These are phyloP conservation scores for Globia sparganii DNA, from an alignment of 2,888 invertebrate species.

Conservation along the genomic window DNA sequence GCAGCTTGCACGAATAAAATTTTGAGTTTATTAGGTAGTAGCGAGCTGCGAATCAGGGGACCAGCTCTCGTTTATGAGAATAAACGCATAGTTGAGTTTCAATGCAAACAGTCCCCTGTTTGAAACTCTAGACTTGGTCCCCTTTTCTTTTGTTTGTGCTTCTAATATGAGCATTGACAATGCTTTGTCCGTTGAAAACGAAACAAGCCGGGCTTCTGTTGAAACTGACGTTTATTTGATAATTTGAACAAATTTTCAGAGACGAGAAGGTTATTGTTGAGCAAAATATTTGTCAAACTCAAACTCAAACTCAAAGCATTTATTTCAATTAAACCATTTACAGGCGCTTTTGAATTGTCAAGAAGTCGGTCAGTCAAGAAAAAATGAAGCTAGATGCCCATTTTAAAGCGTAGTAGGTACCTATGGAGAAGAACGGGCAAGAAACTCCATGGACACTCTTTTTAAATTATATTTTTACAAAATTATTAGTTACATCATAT, in stretches of 20 bases:
- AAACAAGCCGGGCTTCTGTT: constrained; percentile 50
- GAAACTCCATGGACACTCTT: no score
- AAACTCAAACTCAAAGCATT: no score
- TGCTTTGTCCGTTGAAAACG: constrained; percentile 49
- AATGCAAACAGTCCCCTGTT: constrained; percentile 35
- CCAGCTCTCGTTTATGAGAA: constrained; percentile 51
- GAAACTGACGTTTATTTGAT: constrained; percentile 49
- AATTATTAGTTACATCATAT: no score
- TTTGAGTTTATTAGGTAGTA: constrained; percentile 46
- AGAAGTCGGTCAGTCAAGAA: no score
- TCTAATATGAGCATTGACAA: constrained; percentile 49
- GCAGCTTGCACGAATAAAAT: constrained; percentile 35
- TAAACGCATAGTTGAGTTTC: constrained; percentile 52
- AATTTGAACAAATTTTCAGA: constrained; percentile 43
- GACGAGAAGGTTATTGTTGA: constrained; percentile 13
- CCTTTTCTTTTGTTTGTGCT: constrained; percentile 53
- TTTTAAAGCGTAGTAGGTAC: no score
- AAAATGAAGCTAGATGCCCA: no score
- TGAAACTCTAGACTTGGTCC: constrained; percentile 47
- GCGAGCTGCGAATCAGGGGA: constrained; percentile 36
- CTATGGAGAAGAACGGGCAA: no score
- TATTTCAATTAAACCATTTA: no score
- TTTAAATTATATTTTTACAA: no score
- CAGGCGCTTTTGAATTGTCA: no score
- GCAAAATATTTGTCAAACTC: constrained; percentile 14